These are phyloP conservation scores for Flexamia atlantica DNA, from an alignment of 2,888 invertebrate species.

Conservation along the genomic window DNA sequence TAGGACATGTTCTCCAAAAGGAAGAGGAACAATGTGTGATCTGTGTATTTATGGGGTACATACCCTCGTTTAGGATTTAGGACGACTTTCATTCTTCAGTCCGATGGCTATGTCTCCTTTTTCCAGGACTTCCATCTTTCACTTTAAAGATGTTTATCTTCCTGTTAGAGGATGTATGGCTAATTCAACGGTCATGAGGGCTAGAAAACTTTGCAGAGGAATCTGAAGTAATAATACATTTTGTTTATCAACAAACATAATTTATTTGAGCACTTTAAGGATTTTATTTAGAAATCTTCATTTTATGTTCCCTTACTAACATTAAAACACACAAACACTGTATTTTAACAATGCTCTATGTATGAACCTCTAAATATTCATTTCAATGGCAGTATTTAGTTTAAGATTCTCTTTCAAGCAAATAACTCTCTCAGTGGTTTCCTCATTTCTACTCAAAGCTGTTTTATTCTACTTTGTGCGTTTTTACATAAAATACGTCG, in stretches of 20 bases:
- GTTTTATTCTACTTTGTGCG: constrained; percentile 49
- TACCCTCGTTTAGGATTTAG: too few species aligned
- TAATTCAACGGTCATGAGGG: too few species aligned
- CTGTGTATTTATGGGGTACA: too few species aligned
- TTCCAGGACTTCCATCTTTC: too few species aligned
- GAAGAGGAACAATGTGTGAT: too few species aligned
- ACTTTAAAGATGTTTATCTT: too few species aligned
- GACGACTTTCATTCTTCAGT: too few species aligned
- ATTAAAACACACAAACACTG: constrained; percentile 35
- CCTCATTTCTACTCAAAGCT: constrained; percentile 9
- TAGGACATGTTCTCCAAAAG: too few species aligned
- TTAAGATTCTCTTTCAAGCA: constrained; percentile 56
- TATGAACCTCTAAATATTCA: constrained; percentile 46
- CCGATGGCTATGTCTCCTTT: too few species aligned
- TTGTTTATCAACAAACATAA: constrained; percentile 60
- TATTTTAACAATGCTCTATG: constrained; percentile 54
- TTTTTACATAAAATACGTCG: not conserved
- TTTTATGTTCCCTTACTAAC: constrained; percentile 64
- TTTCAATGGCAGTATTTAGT: constrained; percentile 59
- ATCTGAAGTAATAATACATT: constrained; percentile 6
- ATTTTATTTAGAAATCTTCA: constrained; percentile 63
- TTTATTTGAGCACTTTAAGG: constrained; percentile 64
- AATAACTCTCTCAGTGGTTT: constrained; percentile 47
- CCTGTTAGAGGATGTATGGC: too few species aligned
- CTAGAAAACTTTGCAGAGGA: too few species aligned